phyloP scores from a whole-genome alignment of 2,113 vertebrate genomes.

The Beaufortia kweichowensis region DNA sequence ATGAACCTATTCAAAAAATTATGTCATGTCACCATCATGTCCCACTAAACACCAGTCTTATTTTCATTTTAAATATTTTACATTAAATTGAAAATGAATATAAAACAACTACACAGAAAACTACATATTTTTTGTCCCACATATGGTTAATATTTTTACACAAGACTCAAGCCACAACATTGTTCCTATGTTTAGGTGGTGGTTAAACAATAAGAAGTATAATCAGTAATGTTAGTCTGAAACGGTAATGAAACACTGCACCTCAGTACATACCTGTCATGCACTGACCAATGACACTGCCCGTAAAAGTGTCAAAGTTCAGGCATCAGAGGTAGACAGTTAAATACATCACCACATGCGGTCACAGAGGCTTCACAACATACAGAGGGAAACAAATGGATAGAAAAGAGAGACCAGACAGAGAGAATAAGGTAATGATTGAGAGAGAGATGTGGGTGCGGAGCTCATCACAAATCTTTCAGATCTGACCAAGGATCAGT shows the following conservation, averaged over 20 bases:
- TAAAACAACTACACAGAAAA: too few relatives aligned
- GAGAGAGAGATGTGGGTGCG: neutral
- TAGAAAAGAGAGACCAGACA: neutral
- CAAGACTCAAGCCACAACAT: too few relatives aligned
- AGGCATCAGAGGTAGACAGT: neutral
- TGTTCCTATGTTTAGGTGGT: too few relatives aligned
- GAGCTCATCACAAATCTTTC: constrained; percentile 17
- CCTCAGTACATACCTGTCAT: neutral
- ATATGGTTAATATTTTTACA: too few relatives aligned
- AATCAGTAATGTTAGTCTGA: neutral
- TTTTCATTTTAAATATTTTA: too few relatives aligned
- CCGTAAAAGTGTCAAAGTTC: neutral
- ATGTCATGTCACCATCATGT: too few relatives aligned
- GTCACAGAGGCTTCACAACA: neutral
- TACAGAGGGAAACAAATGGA: constrained; percentile 3
- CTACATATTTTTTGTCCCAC: too few relatives aligned
- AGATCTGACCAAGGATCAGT: constrained; percentile 22
- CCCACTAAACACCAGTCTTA: too few relatives aligned
- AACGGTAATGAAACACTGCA: neutral
- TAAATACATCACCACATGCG: constrained; percentile 6
- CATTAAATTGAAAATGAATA: too few relatives aligned
- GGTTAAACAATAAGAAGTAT: too few relatives aligned
- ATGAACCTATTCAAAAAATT: too few relatives aligned
- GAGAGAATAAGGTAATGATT: constrained; percentile 4
- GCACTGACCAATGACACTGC: neutral